Evolutionary conservation across 2,113 vertebrate genomes (phyloP).

Genomic region (Syngnathoides biaculeatus): DNA sequence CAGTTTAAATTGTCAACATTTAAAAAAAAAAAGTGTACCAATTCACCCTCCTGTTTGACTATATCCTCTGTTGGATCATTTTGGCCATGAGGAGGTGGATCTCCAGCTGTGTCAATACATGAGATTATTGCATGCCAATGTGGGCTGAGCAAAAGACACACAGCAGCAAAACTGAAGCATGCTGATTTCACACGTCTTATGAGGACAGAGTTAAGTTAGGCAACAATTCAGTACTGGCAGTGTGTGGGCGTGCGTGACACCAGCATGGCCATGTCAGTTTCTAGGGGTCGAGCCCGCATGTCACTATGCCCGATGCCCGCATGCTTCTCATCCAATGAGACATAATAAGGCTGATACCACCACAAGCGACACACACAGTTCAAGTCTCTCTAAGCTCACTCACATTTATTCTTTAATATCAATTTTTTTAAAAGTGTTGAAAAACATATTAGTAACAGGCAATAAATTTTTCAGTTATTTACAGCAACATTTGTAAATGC

Average conservation of each 20-base stretch:
- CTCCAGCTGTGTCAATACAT: not conserved
- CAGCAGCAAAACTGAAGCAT: not conserved
- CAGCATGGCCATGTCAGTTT: constrained; percentile 6
- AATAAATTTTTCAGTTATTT: not conserved
- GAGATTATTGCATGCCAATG: not conserved
- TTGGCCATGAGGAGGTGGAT: not conserved
- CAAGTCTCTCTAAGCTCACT: not conserved
- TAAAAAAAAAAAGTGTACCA: not conserved
- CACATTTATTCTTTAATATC: not conserved
- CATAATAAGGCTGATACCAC: constrained; percentile 8
- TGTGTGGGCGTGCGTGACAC: constrained; percentile 7
- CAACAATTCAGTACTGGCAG: not conserved
- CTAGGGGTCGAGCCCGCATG: constrained; percentile 3
- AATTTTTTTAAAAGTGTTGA: not conserved
- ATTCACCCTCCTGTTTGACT: not conserved
- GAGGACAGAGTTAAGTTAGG: not conserved
- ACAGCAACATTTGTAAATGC: not conserved
- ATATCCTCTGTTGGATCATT: not conserved
- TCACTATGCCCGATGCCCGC: not conserved
- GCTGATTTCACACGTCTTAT: not conserved
- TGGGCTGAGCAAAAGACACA: not conserved
- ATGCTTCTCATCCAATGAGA: constrained; percentile 3
- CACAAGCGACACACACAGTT: not conserved
- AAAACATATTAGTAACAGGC: not conserved
- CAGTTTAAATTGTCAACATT: not conserved